Evolutionary conservation across 1,140 invertebrate genomes (phyloP).

Genomic region (Octopus bimaculoides): DNA sequence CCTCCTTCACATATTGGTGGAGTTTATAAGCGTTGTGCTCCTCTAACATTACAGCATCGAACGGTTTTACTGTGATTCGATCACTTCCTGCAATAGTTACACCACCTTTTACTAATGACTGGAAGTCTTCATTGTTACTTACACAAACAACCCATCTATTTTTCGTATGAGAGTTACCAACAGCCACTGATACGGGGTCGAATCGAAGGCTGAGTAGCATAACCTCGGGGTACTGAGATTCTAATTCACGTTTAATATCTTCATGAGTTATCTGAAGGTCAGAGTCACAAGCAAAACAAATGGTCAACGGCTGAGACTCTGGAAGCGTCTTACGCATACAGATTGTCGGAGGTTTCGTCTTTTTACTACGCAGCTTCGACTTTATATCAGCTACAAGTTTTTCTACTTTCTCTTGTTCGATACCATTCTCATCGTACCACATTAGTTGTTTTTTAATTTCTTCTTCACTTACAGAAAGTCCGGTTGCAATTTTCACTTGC

Average conservation of each 20-base stretch:
- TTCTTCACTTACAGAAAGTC: too few relatives aligned
- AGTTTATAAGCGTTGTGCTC: constrained; percentile 10
- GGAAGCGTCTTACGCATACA: constrained; percentile 7
- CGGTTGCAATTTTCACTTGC: too few relatives aligned
- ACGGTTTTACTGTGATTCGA: background rate
- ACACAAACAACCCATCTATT: background rate
- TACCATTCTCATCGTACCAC: too few relatives aligned
- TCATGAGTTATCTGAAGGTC: background rate
- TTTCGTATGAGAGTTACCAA: background rate
- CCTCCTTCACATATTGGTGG: constrained; percentile 5
- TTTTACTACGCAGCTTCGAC: background rate
- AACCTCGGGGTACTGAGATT: background rate
- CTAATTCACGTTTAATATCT: background rate
- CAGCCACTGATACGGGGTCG: background rate
- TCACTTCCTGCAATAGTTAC: background rate
- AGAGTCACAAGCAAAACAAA: background rate
- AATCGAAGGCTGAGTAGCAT: background rate
- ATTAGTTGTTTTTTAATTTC: too few relatives aligned
- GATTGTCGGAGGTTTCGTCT: background rate
- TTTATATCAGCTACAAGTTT: background rate
- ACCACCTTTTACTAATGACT: background rate
- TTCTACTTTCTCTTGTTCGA: background rate
- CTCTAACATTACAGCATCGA: background rate
- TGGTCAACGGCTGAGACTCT: background rate
- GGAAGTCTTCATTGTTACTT: background rate